Evolutionary conservation across 2,888 invertebrate species (phyloP).

Genomic region (Rhogogaster chlorosoma): DNA sequence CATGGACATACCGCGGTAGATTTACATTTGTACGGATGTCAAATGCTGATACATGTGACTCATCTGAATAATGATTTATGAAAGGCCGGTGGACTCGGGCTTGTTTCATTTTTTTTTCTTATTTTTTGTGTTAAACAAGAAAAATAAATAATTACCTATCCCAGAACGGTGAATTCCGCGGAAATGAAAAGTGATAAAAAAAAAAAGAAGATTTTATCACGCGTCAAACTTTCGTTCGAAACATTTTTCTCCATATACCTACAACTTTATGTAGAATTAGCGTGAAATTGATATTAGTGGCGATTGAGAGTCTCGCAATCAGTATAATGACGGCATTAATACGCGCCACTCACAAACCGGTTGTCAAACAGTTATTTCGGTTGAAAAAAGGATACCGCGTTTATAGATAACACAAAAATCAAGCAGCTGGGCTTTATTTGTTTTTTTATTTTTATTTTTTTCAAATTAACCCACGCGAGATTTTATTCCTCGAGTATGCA

Average conservation of each 20-base stretch:
- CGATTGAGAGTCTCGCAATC: neutral
- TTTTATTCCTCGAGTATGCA: neutral
- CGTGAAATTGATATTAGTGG: conserved; percentile 17
- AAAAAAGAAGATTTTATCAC: neutral
- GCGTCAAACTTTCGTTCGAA: neutral
- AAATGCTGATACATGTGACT: neutral
- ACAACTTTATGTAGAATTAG: neutral
- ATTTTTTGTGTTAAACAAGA: neutral
- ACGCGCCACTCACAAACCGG: neutral
- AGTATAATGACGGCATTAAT: neutral
- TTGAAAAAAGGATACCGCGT: neutral
- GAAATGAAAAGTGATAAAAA: neutral
- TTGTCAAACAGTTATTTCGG: neutral
- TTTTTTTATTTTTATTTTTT: too few relatives aligned
- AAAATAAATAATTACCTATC: neutral
- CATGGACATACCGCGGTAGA: neutral
- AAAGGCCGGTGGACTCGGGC: neutral
- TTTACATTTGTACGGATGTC: neutral
- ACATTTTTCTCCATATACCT: neutral
- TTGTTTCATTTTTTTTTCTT: neutral
- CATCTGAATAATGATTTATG: conserved; percentile 16
- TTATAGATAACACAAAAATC: neutral
- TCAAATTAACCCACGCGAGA: neutral
- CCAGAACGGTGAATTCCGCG: neutral
- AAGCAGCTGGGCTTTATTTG: too few relatives aligned